These are phyloP conservation scores for Agriopis marginaria DNA, from an alignment of 2,888 invertebrate species.

Conservation along the genomic window DNA sequence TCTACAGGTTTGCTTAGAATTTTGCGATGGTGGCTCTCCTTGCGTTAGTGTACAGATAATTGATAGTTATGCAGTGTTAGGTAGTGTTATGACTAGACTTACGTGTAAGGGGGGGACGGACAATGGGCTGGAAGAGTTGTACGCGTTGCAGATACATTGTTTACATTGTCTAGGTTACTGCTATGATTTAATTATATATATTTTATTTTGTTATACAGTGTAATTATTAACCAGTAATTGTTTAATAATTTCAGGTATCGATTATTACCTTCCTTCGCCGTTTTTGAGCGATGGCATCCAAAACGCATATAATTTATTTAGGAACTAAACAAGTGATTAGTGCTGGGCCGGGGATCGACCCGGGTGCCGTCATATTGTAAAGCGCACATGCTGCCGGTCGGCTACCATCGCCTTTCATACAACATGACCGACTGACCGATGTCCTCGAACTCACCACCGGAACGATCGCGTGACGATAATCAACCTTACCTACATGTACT, in stretches of 20 bases:
- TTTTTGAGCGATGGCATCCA: too few relatives aligned
- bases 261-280: too few relatives aligned
- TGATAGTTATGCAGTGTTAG: slow-evolving; percentile 24
- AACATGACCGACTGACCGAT: not conserved
- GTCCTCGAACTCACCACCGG: slow-evolving; percentile 43
- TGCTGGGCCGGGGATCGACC: too few relatives aligned
- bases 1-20: not conserved
- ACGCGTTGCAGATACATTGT: not conserved
- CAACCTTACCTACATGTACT: slow-evolving; percentile 9
- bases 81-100: slow-evolving; percentile 11
- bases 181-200: not conserved
- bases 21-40: not conserved
- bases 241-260: too few relatives aligned
- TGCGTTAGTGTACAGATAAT: not conserved
- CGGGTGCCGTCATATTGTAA: too few relatives aligned
- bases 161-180: not conserved
- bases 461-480: slow-evolving; percentile 67
- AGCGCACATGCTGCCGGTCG: too few relatives aligned
- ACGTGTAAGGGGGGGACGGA: not conserved
- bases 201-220: not conserved
- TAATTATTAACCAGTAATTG: too few relatives aligned
- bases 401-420: too few relatives aligned
- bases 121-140: too few relatives aligned
- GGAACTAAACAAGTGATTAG: too few relatives aligned
- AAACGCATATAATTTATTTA: too few relatives aligned